These are phyloP conservation scores for Microcebus tavaratra DNA, from an alignment of 2,113 vertebrate species.

Conservation along the genomic window DNA sequence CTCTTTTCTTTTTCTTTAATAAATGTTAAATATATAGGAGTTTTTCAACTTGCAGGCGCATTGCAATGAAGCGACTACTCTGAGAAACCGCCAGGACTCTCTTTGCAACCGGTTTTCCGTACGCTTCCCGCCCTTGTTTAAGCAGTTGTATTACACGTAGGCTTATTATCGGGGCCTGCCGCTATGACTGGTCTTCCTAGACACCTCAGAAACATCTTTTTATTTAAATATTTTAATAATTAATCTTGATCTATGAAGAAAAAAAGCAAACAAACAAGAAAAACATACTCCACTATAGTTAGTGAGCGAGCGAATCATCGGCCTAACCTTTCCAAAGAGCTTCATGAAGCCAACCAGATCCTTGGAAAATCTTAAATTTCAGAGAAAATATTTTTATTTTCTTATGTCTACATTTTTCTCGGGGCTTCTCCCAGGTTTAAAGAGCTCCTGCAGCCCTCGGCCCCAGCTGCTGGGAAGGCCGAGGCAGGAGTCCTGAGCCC, in stretches of 20 bases:
- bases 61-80: not conserved
- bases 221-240: not conserved
- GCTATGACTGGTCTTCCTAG: not conserved
- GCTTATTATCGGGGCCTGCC: not conserved
- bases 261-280: not conserved
- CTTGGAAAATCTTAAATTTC: not conserved
- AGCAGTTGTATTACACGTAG: not conserved
- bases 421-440: not conserved
- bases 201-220: not conserved
- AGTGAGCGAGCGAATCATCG: not conserved
- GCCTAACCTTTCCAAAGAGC: not conserved
- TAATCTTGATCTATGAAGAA: not conserved
- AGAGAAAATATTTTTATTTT: not conserved
- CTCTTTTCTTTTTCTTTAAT: not conserved
- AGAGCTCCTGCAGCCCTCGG: not conserved
- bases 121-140: accelerated
- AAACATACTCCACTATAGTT: not conserved
- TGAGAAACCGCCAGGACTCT: not conserved
- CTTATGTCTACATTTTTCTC: not conserved
- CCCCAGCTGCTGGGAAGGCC: too few relatives aligned
- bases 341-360: not conserved
- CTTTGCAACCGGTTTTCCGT: not conserved
- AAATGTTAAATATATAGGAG: not conserved
- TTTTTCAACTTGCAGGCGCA: not conserved
- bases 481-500: too few relatives aligned